These are phyloP conservation scores for Podarcis cretensis DNA, from an alignment of 2,113 vertebrate genomes.

Conservation along the genomic window DNA sequence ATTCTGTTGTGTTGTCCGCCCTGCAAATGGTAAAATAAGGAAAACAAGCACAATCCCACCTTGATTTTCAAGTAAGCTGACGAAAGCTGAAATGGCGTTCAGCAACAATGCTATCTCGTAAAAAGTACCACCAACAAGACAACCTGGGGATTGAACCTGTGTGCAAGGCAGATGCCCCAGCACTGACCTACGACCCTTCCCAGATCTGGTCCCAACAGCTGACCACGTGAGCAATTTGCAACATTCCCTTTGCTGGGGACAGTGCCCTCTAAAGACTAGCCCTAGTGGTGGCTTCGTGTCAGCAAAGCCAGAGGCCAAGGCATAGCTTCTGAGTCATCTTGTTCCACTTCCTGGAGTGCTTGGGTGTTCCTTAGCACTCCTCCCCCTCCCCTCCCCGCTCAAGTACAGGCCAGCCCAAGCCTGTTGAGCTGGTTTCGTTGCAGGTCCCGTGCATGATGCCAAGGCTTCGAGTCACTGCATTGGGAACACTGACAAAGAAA, in stretches of 20 bases:
- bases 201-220: too few species aligned
- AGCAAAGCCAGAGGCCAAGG: background rate
- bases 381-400: background rate
- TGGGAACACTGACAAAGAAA: background rate
- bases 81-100: too few species aligned
- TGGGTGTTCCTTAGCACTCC: background rate
- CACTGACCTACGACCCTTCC: too few species aligned
- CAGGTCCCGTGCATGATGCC: background rate
- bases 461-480: background rate
- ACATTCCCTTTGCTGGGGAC: background rate
- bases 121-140: too few species aligned
- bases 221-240: too few species aligned
- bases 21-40: too few species aligned
- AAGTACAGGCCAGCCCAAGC: background rate
- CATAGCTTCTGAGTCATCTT: slow-evolving; percentile 41
- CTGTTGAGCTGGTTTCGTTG: slow-evolving; percentile 9
- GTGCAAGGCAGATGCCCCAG: too few species aligned
- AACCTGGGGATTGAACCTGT: too few species aligned
- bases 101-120: too few species aligned
- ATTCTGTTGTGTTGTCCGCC: too few species aligned
- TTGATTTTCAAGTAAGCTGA: too few species aligned
- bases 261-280: background rate
- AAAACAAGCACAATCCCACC: too few species aligned
- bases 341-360: background rate
- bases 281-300: background rate